Percentiles rank a stretch among this genome's conserved stretches.
Evolutionary conservation across 2,113 vertebrate species (phyloP).

Genomic region (Sisor rabdophorus): DNA sequence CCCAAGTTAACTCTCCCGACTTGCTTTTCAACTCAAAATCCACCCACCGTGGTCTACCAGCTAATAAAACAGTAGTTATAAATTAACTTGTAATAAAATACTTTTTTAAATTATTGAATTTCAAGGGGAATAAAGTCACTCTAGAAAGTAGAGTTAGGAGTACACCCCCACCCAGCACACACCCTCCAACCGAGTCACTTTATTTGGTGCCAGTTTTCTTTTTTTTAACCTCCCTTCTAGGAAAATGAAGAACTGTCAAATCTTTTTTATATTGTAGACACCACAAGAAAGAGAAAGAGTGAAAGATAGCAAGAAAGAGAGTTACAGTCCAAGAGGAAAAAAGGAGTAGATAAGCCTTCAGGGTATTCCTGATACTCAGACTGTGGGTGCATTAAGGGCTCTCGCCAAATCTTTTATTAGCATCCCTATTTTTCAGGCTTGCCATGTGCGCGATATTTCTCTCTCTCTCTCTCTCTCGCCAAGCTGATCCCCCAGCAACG

Average conservation of each 20-base stretch:
- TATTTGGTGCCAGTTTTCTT: slow-evolving; percentile 20
- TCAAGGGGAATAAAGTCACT: background rate
- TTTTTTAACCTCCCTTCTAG: background rate
- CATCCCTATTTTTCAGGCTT: slow-evolving; percentile 56
- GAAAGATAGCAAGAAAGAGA: slow-evolving; percentile 23
- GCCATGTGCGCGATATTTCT: slow-evolving; percentile 4
- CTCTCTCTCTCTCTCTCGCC: background rate
- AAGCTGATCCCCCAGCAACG: slow-evolving; percentile 31
- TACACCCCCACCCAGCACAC: background rate
- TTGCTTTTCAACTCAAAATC: too few species aligned
- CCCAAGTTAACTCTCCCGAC: too few species aligned
- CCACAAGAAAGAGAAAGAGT: slow-evolving; percentile 18
- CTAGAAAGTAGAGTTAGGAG: slow-evolving; percentile 24
- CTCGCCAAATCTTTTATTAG: slow-evolving; percentile 61
- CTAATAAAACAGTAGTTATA: too few species aligned
- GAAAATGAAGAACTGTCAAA: background rate
- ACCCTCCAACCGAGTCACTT: background rate
- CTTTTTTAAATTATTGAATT: background rate
- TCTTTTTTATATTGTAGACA: slow-evolving; percentile 12
- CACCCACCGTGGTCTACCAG: too few species aligned
- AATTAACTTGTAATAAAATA: too few species aligned
- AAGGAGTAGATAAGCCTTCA: slow-evolving; percentile 26
- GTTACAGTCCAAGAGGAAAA: background rate
- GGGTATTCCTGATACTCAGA: slow-evolving; percentile 50
- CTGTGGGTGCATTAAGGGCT: slow-evolving; percentile 55